Evolutionary conservation across 2,888 invertebrate genomes (phyloP), one percentile per base, ranked within the genome.

Genomic region (Leptinotarsa haldemani): DNA sequence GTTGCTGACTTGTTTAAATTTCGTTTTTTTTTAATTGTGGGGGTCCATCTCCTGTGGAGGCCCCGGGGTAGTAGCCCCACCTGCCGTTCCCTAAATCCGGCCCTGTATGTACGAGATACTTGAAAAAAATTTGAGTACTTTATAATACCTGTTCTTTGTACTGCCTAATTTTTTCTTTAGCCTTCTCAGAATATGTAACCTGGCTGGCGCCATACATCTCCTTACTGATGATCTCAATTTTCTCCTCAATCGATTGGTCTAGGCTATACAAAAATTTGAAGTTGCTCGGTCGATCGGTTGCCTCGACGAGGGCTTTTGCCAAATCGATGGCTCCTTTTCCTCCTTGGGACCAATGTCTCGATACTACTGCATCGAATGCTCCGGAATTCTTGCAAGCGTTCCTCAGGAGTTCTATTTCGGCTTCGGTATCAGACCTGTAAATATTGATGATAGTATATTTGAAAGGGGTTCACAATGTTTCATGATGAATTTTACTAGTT

Each of bases 131-230:
- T 30, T 9, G 30, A 50, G 50, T n/a, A 16, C 5, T 16, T 50
- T 15, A 50, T 50, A 16, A 22, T 56, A 95, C 95, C 90, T 94
- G 94, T 82, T 91, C 89, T 71, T 92, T 93, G 82, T 94, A 94
- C 64, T 90, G 87, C 74, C 92, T 89, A 61, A 97, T 90, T 84
- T 92, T 92, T 77, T 91, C 89, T 82, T 91, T 85, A 3, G 97
- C 98, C 73, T 91, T 89, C 4, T 92, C 91, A 0, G 92, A 90
- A 69, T 97, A 90, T 77, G 94, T 92, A 18, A 99, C 92, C 48
- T 92, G 89, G 25, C 93, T 95, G n/a, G 99, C 99, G 3, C 99
- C 99, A 84, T 99, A 99, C 92, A 99, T 98, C 86, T 97, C 94
- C 71, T 89, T 91, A 0, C 98, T 97, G 83, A 99, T 97, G 12